phyloP scores from a whole-genome alignment of 2,888 invertebrate genomes.

The Pocota personata region DNA sequence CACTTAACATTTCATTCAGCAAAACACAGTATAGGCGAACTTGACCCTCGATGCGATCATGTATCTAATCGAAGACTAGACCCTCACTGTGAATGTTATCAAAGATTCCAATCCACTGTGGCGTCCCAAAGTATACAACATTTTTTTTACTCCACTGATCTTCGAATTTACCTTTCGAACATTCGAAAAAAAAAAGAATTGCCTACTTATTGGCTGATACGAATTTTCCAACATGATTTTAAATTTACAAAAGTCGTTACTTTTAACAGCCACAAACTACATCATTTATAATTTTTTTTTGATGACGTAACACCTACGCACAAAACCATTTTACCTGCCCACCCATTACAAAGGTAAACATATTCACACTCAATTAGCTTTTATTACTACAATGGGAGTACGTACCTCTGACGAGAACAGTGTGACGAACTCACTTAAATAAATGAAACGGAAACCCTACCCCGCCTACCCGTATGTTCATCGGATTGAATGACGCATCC shows the following conservation, averaged over 20 bases:
- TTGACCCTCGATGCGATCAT: background rate
- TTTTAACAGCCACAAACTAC: background rate
- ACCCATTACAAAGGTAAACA: background rate
- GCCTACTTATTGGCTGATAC: background rate
- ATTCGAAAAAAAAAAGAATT: background rate
- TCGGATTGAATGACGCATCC: conserved; percentile 18
- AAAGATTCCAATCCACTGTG: background rate
- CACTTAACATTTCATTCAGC: too few relatives aligned
- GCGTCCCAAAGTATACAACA: background rate
- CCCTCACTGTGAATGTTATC: background rate
- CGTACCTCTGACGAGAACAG: background rate
- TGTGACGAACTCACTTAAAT: conserved; percentile 33
- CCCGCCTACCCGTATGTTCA: background rate
- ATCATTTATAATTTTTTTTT: background rate
- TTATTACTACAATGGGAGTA: background rate
- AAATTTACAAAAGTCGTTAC: background rate
- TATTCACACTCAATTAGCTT: conserved; percentile 5
- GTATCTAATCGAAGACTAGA: background rate
- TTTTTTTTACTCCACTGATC: background rate
- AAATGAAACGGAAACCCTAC: conserved; percentile 40
- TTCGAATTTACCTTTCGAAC: background rate
- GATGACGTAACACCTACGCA: background rate
- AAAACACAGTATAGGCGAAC: background rate
- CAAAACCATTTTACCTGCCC: background rate
- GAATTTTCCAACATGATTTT: background rate